A percentile compares a stretch with the other conserved stretches of the same genome.
Conservation (phyloP, 2,113 vertebrate species). For the Pluvialis apricaria region DNA sequence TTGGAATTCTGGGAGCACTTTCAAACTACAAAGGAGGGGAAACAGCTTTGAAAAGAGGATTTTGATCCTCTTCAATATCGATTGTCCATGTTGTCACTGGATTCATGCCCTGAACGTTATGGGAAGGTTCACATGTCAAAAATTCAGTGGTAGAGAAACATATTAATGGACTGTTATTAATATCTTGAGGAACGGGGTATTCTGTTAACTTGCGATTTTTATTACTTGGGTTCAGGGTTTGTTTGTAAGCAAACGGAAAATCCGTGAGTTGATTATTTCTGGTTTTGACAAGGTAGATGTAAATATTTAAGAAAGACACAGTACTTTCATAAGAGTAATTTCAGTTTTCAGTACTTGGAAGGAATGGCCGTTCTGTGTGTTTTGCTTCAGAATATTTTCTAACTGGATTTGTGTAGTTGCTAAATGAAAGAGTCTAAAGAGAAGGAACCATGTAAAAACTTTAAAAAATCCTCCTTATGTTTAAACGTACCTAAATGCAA, state of each 20-base stretch:
- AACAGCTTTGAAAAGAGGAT: background rate
- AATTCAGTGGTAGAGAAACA: background rate
- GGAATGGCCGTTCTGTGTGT: background rate
- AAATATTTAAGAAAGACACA: background rate
- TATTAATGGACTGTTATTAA: background rate
- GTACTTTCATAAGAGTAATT: background rate
- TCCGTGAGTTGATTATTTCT: background rate
- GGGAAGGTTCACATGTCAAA: background rate
- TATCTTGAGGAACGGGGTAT: background rate
- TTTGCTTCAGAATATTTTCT: background rate
- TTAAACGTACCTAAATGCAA: background rate
- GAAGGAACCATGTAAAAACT: background rate
- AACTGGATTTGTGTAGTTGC: background rate
- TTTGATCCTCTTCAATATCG: background rate
- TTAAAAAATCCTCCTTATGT: background rate
- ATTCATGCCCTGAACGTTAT: background rate
- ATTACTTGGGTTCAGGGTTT: background rate
- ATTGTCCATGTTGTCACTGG: background rate
- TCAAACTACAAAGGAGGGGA: background rate
- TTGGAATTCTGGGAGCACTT: background rate
- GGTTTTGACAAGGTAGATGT: background rate
- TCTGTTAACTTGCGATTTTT: background rate
- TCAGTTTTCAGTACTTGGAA: background rate
- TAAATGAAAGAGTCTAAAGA: background rate
- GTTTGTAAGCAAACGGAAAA: background rate